phyloP scores from a whole-genome alignment of 1,140 invertebrate genomes.

The Anoplophora glabripennis region DNA sequence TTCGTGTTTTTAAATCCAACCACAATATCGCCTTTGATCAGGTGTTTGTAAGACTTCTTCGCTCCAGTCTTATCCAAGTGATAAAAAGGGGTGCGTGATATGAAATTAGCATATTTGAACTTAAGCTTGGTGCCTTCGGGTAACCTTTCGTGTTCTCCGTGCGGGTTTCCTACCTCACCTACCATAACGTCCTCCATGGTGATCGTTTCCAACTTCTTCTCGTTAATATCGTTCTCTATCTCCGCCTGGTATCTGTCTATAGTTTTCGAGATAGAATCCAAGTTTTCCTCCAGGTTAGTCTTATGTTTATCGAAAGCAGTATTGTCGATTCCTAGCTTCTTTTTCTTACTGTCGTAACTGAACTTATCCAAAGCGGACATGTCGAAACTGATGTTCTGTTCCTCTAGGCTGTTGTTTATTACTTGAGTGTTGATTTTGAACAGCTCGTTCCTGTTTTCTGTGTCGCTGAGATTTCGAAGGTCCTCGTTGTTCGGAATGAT shows the following conservation, averaged over 20 bases:
- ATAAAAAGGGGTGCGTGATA: conserved; percentile 21
- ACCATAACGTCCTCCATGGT: conserved; percentile 32
- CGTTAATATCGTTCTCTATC: conserved; percentile 45
- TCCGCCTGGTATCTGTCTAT: conserved; percentile 40
- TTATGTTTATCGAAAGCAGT: conserved; percentile 30
- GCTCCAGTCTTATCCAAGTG: conserved; percentile 18
- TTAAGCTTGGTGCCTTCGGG: conserved; percentile 35
- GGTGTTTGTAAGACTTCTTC: conserved; percentile 41
- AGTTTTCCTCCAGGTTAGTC: conserved; percentile 32
- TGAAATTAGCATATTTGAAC: conserved; percentile 38
- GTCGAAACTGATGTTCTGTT: conserved; percentile 20
- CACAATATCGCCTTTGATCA: conserved; percentile 43
- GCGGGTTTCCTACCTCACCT: conserved; percentile 32
- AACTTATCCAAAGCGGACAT: conserved; percentile 15
- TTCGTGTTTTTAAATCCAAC: conserved; percentile 39
- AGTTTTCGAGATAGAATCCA: conserved; percentile 32
- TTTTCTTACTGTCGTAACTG: conserved; percentile 17
- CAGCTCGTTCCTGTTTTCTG: conserved; percentile 28
- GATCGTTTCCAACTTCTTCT: conserved; percentile 32
- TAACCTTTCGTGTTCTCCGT: conserved; percentile 35
- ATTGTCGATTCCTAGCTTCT: conserved; percentile 27
- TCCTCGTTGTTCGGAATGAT: conserved; percentile 37
- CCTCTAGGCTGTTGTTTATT: conserved; percentile 15
- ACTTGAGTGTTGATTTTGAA: conserved; percentile 28
- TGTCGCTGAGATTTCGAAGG: conserved; percentile 9